Conservation (phyloP, 2,113 vertebrate genomes). For the Leucopsar rothschildi region DNA sequence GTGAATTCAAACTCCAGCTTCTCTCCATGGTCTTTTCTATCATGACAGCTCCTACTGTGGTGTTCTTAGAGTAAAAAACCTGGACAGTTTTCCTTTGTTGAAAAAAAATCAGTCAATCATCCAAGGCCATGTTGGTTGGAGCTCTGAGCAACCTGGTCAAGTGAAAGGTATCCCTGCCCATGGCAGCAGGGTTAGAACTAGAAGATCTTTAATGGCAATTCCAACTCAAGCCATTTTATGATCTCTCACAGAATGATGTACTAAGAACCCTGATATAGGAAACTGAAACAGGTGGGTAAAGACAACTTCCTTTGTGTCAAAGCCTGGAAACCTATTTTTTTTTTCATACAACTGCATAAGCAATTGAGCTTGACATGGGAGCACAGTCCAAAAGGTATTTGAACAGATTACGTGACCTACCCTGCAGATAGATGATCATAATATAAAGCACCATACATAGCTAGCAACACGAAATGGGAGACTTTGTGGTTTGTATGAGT, state of each 20-base stretch:
- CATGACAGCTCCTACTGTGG: not conserved
- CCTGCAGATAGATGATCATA: not conserved
- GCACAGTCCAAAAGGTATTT: not conserved
- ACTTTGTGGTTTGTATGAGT: not conserved
- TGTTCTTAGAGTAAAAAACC: not conserved
- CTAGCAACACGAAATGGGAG: not conserved
- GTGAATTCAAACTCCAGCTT: not conserved
- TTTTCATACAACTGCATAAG: not conserved
- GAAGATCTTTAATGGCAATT: not conserved
- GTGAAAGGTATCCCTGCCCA: not conserved
- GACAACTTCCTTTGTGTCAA: not conserved
- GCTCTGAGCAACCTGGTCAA: not conserved
- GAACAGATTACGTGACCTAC: not conserved
- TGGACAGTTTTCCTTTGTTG: not conserved
- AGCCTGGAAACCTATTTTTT: not conserved
- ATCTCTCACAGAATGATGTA: not conserved
- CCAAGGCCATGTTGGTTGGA: not conserved
- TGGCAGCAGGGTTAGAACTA: not conserved
- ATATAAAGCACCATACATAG: not conserved
- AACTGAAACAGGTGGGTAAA: not conserved
- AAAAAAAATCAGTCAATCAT: not conserved
- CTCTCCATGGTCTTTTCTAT: not conserved
- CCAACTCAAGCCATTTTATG: not conserved
- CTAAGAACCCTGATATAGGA: not conserved
- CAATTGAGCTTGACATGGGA: not conserved